Percentiles rank a stretch among this genome's conserved stretches.
Conservation (phyloP, 2,113 vertebrate genomes). For the Uria aalge region DNA sequence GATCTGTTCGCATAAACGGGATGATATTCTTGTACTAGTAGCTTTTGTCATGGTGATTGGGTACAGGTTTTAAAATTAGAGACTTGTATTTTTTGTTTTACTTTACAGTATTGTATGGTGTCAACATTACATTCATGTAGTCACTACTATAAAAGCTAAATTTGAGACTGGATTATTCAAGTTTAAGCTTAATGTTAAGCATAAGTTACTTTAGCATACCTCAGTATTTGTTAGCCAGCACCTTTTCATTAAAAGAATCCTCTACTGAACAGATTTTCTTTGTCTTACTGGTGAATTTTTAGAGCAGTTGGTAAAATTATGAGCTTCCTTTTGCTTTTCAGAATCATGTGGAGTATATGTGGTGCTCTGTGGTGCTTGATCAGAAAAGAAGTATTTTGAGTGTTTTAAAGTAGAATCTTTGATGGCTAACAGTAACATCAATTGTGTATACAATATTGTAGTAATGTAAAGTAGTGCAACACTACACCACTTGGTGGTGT, state of each 20-base stretch:
- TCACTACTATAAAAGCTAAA: not conserved
- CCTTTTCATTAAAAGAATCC: not conserved
- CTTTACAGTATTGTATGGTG: not conserved
- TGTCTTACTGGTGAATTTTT: not conserved
- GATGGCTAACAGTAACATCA: not conserved
- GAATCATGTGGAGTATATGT: not conserved
- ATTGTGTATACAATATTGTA: not conserved
- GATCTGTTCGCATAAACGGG: not conserved
- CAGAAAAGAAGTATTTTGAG: not conserved
- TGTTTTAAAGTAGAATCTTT: not conserved
- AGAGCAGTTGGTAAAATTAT: not conserved
- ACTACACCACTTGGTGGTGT: slow-evolving; percentile 49
- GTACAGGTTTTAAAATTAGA: not conserved
- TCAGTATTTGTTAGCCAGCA: not conserved
- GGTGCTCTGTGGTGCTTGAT: not conserved
- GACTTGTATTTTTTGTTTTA: not conserved
- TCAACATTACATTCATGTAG: not conserved
- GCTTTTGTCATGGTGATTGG: not conserved
- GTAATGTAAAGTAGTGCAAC: not conserved
- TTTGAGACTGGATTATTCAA: not conserved
- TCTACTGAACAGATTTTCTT: not conserved
- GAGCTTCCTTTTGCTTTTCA: not conserved
- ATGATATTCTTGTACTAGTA: not conserved
- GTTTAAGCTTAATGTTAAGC: not conserved
- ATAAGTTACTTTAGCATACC: not conserved